Percentiles rank a stretch among this genome's conserved stretches.
phyloP scores from a whole-genome alignment of 2,113 vertebrate species.

The Charadrius vociferus region DNA sequence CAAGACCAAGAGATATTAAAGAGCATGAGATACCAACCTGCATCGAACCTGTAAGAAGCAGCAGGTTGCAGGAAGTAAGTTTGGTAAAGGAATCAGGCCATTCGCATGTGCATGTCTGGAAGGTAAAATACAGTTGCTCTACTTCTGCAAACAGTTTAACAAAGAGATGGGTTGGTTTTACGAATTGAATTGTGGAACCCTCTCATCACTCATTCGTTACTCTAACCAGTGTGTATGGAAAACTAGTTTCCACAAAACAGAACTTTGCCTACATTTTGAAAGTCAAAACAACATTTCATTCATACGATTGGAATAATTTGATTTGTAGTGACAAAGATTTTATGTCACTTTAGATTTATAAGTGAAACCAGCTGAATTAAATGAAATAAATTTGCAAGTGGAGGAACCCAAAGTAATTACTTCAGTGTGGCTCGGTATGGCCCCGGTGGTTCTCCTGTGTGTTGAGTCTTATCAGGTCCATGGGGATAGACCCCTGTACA shows the following conservation, averaged over 20 bases:
- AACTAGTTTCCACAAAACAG: neutral
- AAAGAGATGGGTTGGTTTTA: neutral
- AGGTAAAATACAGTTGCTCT: neutral
- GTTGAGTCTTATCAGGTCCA: neutral
- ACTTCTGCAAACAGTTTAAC: neutral
- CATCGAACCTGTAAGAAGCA: neutral
- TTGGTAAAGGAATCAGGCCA: neutral
- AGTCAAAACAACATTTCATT: neutral
- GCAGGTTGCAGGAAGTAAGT: neutral
- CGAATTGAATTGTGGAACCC: neutral
- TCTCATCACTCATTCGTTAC: neutral
- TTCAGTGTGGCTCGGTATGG: neutral
- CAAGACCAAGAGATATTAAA: neutral
- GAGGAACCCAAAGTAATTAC: neutral
- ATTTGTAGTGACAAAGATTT: constrained; percentile 26
- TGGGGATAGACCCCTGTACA: neutral
- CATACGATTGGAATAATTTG: neutral
- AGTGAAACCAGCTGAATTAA: constrained; percentile 14
- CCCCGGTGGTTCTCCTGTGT: neutral
- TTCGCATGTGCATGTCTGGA: neutral
- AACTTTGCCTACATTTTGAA: neutral
- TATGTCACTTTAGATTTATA: constrained; percentile 14
- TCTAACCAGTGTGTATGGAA: neutral
- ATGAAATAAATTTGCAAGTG: neutral
- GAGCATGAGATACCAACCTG: neutral